Evolutionary conservation across 2,797 vertebrate species (phyloP).

Genomic region (Galagoides demidoff): DNA sequence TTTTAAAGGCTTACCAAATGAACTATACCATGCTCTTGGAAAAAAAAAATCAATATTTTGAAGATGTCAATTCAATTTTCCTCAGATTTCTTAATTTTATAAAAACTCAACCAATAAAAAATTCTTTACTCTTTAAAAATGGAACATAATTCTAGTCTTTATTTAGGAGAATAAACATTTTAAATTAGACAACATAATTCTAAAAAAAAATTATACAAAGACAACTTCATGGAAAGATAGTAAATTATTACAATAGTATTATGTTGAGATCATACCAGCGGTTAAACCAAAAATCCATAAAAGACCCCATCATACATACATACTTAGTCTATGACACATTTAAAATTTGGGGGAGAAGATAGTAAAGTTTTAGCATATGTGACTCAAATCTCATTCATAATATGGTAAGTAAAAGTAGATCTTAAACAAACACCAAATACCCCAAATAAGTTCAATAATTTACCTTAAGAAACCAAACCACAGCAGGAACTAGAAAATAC

Average conservation of each 20-base stretch:
- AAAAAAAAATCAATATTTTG: background rate
- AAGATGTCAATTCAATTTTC: background rate
- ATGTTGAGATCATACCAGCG: background rate
- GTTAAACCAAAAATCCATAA: background rate
- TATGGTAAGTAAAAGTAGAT: background rate
- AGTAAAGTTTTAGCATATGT: background rate
- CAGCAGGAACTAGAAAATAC: background rate
- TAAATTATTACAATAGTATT: background rate
- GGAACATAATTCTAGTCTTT: background rate
- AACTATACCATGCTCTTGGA: background rate
- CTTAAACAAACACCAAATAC: background rate
- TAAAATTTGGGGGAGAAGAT: background rate
- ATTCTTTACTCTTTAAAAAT: background rate
- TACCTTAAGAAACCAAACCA: background rate
- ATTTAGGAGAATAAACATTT: background rate
- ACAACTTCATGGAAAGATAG: background rate
- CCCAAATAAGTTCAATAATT: background rate
- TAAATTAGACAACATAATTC: background rate
- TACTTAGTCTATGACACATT: background rate
- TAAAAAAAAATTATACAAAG: background rate
- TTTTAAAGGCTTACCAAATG: background rate
- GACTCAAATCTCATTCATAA: background rate
- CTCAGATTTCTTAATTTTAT: constrained; percentile 6
- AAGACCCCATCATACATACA: background rate
- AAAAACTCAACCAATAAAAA: constrained; percentile 17